phyloP scores from a whole-genome alignment of 2,113 vertebrate species.

The Nerophis ophidion region DNA sequence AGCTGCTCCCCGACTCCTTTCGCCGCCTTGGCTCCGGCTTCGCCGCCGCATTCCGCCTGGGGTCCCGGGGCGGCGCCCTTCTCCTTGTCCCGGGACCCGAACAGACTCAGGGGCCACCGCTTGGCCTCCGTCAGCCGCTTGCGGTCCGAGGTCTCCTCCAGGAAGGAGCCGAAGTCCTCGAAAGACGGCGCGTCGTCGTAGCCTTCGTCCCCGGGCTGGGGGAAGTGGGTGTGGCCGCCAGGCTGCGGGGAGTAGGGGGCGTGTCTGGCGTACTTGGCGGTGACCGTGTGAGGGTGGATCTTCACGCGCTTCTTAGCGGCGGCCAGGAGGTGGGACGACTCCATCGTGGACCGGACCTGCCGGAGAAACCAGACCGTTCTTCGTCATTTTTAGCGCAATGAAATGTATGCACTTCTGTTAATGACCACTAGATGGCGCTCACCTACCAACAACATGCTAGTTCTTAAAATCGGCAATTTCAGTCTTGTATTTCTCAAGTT shows the following conservation, averaged over 20 bases:
- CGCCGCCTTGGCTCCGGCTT: constrained; percentile 33
- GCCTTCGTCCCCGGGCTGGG: constrained; percentile 84
- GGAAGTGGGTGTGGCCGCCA: constrained; percentile 77
- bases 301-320: constrained; percentile 87
- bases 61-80: constrained; percentile 37
- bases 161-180: constrained; percentile 80
- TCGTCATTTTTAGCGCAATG: too few species aligned
- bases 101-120: constrained; percentile 76
- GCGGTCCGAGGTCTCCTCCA: constrained; percentile 84
- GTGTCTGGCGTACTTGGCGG: constrained; percentile 84
- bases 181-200: constrained; percentile 79
- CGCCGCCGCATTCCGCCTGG: constrained; percentile 47
- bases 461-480: too few species aligned
- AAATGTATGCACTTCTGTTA: too few species aligned
- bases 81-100: constrained; percentile 75
- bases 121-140: constrained; percentile 73
- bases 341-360: constrained; percentile 73
- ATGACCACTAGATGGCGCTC: too few species aligned
- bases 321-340: constrained; percentile 74
- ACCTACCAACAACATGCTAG: too few species aligned
- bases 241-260: constrained; percentile 57
- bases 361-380: constrained; percentile 11
- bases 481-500: too few species aligned
- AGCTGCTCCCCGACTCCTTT: constrained; percentile 69
- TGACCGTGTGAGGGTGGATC: constrained; percentile 92